Conservation (phyloP, 1,140 invertebrate genomes). For the Brachionus sp. region DNA sequence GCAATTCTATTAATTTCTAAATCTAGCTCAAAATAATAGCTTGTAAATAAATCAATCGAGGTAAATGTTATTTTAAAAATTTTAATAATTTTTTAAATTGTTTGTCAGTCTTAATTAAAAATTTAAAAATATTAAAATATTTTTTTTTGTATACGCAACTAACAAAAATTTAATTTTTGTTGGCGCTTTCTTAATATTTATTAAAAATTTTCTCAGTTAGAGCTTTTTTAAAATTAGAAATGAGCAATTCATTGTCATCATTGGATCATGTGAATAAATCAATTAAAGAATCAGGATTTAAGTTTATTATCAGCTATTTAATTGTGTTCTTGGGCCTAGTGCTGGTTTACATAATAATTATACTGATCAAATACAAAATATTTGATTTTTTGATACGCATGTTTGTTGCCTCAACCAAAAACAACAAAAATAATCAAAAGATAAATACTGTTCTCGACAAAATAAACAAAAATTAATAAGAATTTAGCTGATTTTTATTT, state of each 20-base stretch:
- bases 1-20: no score
- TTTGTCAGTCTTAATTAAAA: no score
- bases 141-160: no score
- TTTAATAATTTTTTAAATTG: no score
- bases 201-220: neutral
- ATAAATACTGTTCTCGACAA: neutral
- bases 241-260: neutral
- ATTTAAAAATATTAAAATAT: no score
- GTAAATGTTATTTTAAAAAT: no score
- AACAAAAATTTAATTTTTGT: no score
- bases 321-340: neutral
- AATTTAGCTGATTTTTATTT: neutral
- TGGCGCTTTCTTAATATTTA: neutral
- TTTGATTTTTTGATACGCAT: neutral
- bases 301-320: neutral
- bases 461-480: constrained; percentile 23
- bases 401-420: neutral
- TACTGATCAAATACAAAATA: neutral
- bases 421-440: neutral
- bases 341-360: neutral
- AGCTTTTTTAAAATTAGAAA: neutral
- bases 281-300: neutral
- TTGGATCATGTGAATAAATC: neutral
- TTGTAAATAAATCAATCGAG: no score
- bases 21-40: no score